Conservation (phyloP, 2,888 invertebrate species). For the Sphecodes monilicornis region DNA sequence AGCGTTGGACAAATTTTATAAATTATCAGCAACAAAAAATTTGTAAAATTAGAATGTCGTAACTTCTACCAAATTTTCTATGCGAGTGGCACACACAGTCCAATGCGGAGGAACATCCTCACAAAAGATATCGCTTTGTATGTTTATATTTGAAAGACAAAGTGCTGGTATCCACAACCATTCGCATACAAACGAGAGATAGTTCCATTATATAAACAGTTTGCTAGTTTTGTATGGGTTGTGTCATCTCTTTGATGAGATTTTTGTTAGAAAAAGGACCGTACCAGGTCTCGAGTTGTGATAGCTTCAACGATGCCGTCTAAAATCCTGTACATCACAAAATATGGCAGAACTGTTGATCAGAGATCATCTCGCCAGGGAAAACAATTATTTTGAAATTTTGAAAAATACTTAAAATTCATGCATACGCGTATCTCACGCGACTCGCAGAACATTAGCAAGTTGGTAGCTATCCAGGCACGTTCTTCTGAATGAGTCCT, state of each 20-base stretch:
- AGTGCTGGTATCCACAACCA: too few species aligned
- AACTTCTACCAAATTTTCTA: too few species aligned
- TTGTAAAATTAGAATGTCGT: too few species aligned
- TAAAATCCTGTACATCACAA: background rate
- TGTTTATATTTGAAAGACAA: too few species aligned
- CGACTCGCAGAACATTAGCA: conserved; percentile 75
- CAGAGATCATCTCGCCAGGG: background rate
- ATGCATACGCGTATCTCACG: conserved; percentile 58
- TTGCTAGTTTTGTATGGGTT: background rate
- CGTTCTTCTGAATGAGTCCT: conserved; percentile 77
- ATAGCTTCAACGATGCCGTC: background rate
- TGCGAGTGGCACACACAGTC: too few species aligned
- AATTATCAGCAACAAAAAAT: background rate
- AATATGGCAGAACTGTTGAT: background rate
- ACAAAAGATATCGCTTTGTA: too few species aligned
- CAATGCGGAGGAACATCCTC: too few species aligned
- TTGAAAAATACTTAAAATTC: background rate
- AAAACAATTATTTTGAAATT: background rate
- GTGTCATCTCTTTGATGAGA: background rate
- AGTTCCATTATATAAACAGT: background rate
- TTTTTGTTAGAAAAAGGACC: background rate
- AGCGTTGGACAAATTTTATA: background rate
- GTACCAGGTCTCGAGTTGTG: background rate
- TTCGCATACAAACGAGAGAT: too few species aligned
- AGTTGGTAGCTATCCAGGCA: conserved; percentile 79